Evolutionary conservation across 2,888 invertebrate species (phyloP).

Genomic region (Drosophila conformis): DNA sequence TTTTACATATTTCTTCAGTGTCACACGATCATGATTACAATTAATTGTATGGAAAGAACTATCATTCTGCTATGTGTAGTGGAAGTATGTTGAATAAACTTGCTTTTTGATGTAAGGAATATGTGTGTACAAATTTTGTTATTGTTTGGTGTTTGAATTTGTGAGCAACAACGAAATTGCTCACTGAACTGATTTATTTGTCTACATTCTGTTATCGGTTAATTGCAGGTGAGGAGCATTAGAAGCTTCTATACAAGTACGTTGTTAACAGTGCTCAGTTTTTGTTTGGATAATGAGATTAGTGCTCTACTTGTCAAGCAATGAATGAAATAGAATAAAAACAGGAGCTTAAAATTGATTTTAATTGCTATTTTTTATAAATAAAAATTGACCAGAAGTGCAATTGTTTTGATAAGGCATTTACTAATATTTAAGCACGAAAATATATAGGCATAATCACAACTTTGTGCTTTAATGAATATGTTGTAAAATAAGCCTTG

Average conservation of each 20-base stretch:
- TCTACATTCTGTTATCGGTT: not conserved
- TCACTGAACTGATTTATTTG: not conserved
- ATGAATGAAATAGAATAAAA: not conserved
- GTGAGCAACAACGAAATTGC: not conserved
- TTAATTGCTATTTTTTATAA: not conserved
- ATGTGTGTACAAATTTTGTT: constrained; percentile 33
- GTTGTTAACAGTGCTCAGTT: not conserved
- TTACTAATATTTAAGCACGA: not conserved
- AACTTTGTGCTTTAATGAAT: not conserved
- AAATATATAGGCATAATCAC: not conserved
- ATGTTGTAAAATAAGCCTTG: not conserved
- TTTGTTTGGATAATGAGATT: not conserved
- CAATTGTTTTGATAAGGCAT: not conserved
- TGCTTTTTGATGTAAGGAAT: constrained; percentile 77
- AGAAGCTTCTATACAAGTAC: not conserved
- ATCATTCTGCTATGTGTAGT: constrained; percentile 61
- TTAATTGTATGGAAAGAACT: constrained; percentile 65
- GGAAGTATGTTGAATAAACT: constrained; percentile 77
- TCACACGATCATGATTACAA: constrained; percentile 63
- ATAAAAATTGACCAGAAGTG: not conserved
- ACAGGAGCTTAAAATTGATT: not conserved
- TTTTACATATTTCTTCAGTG: constrained; percentile 55
- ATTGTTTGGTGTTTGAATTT: constrained; percentile 5
- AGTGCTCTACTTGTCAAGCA: not conserved
- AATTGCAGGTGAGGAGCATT: not conserved